Evolutionary conservation across 2,888 invertebrate genomes (phyloP).

Genomic region (Cataglyphis albicans): DNA sequence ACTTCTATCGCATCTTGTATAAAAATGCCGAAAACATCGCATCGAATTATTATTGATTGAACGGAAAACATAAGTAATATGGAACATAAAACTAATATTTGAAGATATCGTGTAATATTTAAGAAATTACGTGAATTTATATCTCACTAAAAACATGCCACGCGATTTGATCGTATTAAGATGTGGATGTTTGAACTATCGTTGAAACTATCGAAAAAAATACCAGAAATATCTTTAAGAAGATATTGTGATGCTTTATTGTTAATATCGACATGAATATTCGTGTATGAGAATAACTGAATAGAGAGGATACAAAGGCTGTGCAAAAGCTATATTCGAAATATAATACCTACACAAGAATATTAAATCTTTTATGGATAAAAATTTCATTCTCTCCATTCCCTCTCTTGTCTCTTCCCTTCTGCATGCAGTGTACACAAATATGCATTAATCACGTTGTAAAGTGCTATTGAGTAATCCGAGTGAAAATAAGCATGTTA

Average conservation of each 20-base stretch:
- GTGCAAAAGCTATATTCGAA: constrained; percentile 77
- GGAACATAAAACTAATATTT: constrained; percentile 46
- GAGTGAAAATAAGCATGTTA: constrained; percentile 2
- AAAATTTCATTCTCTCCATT: constrained; percentile 53
- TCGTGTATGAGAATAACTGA: constrained; percentile 73
- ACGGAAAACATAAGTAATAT: not conserved
- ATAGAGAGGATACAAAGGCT: constrained; percentile 73
- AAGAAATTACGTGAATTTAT: constrained; percentile 33
- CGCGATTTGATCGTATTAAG: constrained; percentile 47
- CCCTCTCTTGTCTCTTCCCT: constrained; percentile 27
- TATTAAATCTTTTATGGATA: constrained; percentile 64
- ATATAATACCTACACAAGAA: constrained; percentile 70
- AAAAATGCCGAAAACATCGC: constrained; percentile 2
- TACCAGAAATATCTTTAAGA: constrained; percentile 65
- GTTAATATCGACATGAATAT: constrained; percentile 73
- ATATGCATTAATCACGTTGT: constrained; percentile 10
- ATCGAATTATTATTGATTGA: constrained; percentile 19
- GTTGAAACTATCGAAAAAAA: constrained; percentile 32
- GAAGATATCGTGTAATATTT: constrained; percentile 39
- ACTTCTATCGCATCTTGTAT: not conserved
- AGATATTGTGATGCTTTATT: constrained; percentile 74
- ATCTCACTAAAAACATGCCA: constrained; percentile 43
- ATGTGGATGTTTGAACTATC: constrained; percentile 51
- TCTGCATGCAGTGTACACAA: constrained; percentile 30
- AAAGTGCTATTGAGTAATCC: not conserved